A percentile compares a stretch with the other conserved stretches of the same genome.
Evolutionary conservation across 2,797 vertebrate species (phyloP).

Genomic region (Gymnopithys bicolor): DNA sequence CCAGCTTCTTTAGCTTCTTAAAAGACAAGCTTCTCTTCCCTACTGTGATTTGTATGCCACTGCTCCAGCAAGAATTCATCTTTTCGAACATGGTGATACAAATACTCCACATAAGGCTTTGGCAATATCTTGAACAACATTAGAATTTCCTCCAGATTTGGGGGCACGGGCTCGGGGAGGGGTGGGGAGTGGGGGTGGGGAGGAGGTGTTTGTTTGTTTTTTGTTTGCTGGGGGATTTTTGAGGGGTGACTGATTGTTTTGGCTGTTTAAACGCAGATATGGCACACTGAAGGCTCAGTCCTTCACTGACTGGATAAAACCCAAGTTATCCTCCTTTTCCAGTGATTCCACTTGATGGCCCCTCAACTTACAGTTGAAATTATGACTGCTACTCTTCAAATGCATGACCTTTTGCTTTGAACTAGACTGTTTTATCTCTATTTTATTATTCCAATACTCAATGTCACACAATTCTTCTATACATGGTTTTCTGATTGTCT

Average conservation of each 20-base stretch:
- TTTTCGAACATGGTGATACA: not conserved
- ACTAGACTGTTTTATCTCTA: not conserved
- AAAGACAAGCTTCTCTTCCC: not conserved
- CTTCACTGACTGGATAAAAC: not conserved
- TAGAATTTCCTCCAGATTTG: not conserved
- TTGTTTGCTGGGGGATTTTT: not conserved
- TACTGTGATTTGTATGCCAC: not conserved
- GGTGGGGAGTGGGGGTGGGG: no score
- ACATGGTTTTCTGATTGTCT: not conserved
- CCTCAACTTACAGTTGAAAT: not conserved
- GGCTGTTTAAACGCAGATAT: not conserved
- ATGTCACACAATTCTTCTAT: not conserved
- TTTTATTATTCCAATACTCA: not conserved
- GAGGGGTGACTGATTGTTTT: fast-evolving
- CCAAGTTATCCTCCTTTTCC: not conserved
- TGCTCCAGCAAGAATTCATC: not conserved
- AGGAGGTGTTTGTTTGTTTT: not conserved
- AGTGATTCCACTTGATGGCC: not conserved
- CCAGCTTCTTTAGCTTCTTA: not conserved
- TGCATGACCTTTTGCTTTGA: not conserved
- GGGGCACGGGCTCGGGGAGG: no score
- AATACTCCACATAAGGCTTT: not conserved
- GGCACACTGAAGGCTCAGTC: not conserved
- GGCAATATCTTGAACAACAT: not conserved
- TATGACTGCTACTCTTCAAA: not conserved